Percentiles rank a stretch among this genome's conserved stretches.
These are phyloP conservation scores for Globodera rostochiensis DNA, from an alignment of 1,140 invertebrate species.

Conservation along the genomic window DNA sequence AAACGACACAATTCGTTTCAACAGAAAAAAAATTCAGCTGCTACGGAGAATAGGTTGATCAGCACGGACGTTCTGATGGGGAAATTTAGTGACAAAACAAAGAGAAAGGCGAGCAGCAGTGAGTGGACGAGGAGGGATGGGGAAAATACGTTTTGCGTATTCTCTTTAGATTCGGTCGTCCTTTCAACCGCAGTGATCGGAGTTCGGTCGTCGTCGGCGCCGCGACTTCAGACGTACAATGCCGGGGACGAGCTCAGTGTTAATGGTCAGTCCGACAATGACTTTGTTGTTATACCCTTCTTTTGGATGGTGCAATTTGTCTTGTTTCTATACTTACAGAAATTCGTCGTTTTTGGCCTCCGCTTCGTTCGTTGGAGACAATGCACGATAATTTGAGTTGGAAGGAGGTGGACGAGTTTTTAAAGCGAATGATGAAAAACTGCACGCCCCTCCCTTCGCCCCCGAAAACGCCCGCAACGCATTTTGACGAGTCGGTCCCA, in stretches of 20 bases:
- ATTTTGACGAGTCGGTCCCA: slow-evolving; percentile 26
- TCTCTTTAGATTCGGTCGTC: slow-evolving; percentile 52
- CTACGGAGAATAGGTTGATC: slow-evolving; percentile 59
- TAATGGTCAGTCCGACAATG: slow-evolving; percentile 27
- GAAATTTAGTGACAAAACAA: slow-evolving; percentile 47
- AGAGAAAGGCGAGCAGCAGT: slow-evolving; percentile 52
- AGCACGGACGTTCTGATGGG: slow-evolving; percentile 62
- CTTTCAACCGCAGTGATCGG: slow-evolving; percentile 63
- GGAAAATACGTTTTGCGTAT: neutral
- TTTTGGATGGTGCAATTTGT: neutral
- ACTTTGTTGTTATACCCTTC: neutral
- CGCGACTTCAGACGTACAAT: slow-evolving; percentile 62
- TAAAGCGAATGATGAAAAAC: slow-evolving; percentile 54
- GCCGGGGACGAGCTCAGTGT: slow-evolving; percentile 58
- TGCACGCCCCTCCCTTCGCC: slow-evolving; percentile 61
- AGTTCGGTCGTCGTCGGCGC: slow-evolving; percentile 56
- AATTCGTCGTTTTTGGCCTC: slow-evolving; percentile 64
- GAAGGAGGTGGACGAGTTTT: slow-evolving; percentile 57
- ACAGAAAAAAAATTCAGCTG: slow-evolving; percentile 39
- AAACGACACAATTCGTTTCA: neutral
- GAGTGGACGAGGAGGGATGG: neutral
- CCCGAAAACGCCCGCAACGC: slow-evolving; percentile 50
- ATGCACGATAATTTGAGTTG: slow-evolving; percentile 59
- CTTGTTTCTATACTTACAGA: slow-evolving; percentile 43
- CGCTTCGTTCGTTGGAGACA: slow-evolving; percentile 60